Evolutionary conservation across 2,797 vertebrate species (phyloP).

Genomic region (Acomys russatus): DNA sequence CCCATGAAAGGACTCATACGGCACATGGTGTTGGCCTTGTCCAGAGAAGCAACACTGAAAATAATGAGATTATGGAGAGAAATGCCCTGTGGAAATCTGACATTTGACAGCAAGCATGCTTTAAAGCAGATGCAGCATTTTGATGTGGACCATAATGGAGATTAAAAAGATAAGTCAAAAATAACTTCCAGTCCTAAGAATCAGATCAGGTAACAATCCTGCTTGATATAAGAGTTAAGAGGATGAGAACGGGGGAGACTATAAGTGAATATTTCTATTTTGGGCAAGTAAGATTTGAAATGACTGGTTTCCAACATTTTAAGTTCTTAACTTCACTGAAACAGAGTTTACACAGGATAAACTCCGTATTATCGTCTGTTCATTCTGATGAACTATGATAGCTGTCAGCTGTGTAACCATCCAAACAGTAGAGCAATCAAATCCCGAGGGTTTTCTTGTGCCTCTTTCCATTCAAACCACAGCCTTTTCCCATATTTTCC

Average conservation of each 20-base stretch:
- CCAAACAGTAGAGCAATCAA: neutral
- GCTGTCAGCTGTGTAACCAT: neutral
- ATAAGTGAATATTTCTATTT: neutral
- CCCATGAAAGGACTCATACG: neutral
- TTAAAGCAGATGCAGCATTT: neutral
- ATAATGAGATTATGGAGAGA: neutral
- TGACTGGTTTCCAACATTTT: neutral
- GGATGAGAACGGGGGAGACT: neutral
- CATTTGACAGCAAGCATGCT: neutral
- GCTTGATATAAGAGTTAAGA: neutral
- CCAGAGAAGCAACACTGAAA: neutral
- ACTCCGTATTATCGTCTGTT: neutral
- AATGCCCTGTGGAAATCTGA: neutral
- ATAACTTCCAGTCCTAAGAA: neutral
- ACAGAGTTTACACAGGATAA: neutral
- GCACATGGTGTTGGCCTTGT: neutral
- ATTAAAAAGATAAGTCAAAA: neutral
- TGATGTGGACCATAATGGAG: neutral
- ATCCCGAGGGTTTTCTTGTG: neutral
- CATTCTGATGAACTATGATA: neutral
- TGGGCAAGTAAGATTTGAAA: neutral
- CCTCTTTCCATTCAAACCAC: neutral
- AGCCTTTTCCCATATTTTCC: neutral
- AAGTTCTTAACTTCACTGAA: neutral
- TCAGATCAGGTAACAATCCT: neutral